phyloP scores from a whole-genome alignment of 2,888 invertebrate species.

The Hipparchia sbordonii region DNA sequence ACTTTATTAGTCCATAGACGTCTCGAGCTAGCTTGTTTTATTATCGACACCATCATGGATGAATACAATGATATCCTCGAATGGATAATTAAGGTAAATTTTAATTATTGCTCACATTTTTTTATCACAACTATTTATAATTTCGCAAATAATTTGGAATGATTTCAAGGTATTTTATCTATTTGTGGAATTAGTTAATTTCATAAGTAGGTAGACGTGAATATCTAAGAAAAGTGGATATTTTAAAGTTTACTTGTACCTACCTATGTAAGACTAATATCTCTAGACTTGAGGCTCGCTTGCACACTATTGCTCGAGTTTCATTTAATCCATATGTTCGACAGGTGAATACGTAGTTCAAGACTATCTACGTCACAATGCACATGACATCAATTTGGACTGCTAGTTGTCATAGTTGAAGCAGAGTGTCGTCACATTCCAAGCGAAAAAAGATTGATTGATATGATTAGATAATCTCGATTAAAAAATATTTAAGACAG shows the following conservation, averaged over 20 bases:
- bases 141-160: slow-evolving; percentile 1
- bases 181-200: slow-evolving; percentile 6
- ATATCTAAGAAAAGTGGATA: background rate
- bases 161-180: slow-evolving; percentile 9
- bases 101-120: background rate
- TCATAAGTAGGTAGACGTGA: background rate
- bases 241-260: background rate
- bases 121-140: background rate
- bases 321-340: background rate
- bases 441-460: background rate
- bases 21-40: slow-evolving; percentile 32
- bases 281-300: background rate
- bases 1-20: slow-evolving; percentile 39
- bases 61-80: slow-evolving; percentile 62
- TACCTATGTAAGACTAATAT: background rate
- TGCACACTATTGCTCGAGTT: slow-evolving; percentile 5
- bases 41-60: slow-evolving; percentile 45
- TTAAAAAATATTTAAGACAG: too few species aligned
- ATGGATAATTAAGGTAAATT: slow-evolving; percentile 48
- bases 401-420: background rate
- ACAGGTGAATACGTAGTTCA: slow-evolving; percentile 9
- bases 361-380: slow-evolving; percentile 3
- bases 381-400: background rate
- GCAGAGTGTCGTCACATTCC: background rate
- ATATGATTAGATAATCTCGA: too few species aligned